Conservation (phyloP, 2,113 vertebrate species). For the Alosa alosa region DNA sequence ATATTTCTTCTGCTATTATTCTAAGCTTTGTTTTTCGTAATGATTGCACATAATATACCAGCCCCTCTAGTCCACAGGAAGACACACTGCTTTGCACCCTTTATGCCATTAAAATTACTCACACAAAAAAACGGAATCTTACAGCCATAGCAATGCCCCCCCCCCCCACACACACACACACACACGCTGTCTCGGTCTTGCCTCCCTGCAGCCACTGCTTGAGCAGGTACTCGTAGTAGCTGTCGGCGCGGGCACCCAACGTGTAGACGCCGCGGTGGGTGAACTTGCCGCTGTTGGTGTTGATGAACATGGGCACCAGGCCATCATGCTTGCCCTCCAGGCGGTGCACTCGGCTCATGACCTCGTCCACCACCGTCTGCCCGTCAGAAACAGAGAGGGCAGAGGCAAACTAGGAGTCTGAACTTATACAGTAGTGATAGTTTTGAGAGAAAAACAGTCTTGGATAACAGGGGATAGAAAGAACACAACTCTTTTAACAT, state of each 20-base stretch:
- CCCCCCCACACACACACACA: too few relatives aligned
- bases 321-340: constrained; percentile 92
- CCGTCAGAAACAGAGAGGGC: background rate
- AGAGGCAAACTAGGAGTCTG: background rate
- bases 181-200: constrained; percentile 79
- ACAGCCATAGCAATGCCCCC: too few relatives aligned
- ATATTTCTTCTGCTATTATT: background rate
- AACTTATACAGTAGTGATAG: background rate
- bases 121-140: too few relatives aligned
- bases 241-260: constrained; percentile 91
- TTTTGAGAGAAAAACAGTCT: too few relatives aligned
- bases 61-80: background rate
- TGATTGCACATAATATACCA: background rate
- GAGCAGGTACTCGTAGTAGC: constrained; percentile 97
- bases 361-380: constrained; percentile 85
- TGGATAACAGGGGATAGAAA: background rate
- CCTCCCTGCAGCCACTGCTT: constrained; percentile 99
- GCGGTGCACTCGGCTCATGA: constrained; percentile 81
- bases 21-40: background rate
- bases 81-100: background rate
- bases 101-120: background rate
- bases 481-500: too few relatives aligned
- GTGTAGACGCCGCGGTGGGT: constrained; percentile 89
- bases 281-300: constrained; percentile 92
- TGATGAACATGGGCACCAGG: constrained; percentile 98